Evolutionary conservation across 1,140 invertebrate species (phyloP).

Genomic region (Drosophila orena): DNA sequence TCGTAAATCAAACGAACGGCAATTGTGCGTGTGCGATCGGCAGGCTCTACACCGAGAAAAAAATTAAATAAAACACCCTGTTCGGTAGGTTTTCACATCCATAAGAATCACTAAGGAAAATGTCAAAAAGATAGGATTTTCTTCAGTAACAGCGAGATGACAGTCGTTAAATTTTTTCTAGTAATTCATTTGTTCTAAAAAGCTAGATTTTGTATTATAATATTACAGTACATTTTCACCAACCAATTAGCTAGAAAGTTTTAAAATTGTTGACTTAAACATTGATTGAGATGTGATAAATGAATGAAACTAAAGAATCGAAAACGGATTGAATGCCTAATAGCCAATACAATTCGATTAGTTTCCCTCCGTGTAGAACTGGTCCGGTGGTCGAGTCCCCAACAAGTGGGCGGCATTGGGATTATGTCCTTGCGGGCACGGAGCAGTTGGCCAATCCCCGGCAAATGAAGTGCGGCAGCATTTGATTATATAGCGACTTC

Average conservation of each 20-base stretch:
- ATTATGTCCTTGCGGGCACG: constrained; percentile 46
- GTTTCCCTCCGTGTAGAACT: constrained; percentile 22
- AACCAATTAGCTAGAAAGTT: no score
- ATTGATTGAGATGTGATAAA: no score
- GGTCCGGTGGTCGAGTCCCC: constrained; percentile 21
- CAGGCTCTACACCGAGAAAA: constrained; percentile 20
- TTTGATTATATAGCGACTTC: constrained; percentile 41
- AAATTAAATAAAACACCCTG: background rate
- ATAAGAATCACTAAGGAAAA: background rate
- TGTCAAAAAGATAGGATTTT: no score
- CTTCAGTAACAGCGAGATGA: no score
- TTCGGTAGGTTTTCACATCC: background rate
- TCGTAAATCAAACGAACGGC: constrained; percentile 68
- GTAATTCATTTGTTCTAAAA: no score
- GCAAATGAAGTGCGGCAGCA: constrained; percentile 62
- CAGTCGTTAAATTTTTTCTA: no score
- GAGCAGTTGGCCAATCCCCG: constrained; percentile 35
- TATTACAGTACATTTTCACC: no score
- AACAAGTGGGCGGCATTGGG: constrained; percentile 58
- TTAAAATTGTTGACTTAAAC: background rate
- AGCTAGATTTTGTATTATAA: no score
- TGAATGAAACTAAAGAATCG: no score
- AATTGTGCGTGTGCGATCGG: constrained; percentile 64
- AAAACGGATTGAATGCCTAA: no score
- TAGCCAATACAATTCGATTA: background rate